Evolutionary conservation across 1,140 invertebrate genomes (phyloP).

Genomic region (Dinothrombium tinctorium): DNA sequence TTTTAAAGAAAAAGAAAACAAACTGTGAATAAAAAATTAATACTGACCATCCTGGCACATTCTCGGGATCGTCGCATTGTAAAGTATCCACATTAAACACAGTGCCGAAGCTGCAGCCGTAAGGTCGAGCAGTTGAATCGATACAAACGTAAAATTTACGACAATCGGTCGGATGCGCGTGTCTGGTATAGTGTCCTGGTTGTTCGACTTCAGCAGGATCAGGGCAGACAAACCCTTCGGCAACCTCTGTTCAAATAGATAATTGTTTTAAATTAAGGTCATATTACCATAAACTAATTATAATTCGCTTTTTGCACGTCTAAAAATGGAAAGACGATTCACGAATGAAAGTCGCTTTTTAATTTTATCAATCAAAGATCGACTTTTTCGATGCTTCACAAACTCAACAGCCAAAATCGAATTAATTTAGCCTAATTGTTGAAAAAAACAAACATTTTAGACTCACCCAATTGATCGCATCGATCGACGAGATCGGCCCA

Average conservation of each 20-base stretch:
- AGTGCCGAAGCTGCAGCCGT: conserved; percentile 74
- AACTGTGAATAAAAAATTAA: too few relatives aligned
- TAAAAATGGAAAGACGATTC: too few relatives aligned
- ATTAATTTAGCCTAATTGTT: too few relatives aligned
- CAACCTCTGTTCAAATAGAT: too few relatives aligned
- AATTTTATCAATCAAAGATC: too few relatives aligned
- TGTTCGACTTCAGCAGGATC: conserved; percentile 34
- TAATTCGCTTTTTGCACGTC: too few relatives aligned
- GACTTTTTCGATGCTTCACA: too few relatives aligned
- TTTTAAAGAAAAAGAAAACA: too few relatives aligned
- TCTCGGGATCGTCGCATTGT: conserved; percentile 75
- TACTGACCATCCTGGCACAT: conserved; percentile 78
- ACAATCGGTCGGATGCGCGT: conserved; percentile 81
- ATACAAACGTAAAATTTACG: conserved; percentile 70
- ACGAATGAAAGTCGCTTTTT: too few relatives aligned
- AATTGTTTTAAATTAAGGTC: too few relatives aligned
- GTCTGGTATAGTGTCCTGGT: conserved; percentile 62
- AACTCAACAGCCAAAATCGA: too few relatives aligned
- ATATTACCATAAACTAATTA: too few relatives aligned
- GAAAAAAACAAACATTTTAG: not conserved
- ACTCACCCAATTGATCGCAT: conserved; percentile 15
- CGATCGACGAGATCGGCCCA: conserved; percentile 48
- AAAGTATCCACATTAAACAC: conserved; percentile 84
- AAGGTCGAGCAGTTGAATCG: conserved; percentile 63
- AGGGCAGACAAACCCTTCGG: conserved; percentile 61